These are phyloP conservation scores for Agonopterix alstromeriana DNA, from an alignment of 2,888 invertebrate genomes.

Conservation along the genomic window DNA sequence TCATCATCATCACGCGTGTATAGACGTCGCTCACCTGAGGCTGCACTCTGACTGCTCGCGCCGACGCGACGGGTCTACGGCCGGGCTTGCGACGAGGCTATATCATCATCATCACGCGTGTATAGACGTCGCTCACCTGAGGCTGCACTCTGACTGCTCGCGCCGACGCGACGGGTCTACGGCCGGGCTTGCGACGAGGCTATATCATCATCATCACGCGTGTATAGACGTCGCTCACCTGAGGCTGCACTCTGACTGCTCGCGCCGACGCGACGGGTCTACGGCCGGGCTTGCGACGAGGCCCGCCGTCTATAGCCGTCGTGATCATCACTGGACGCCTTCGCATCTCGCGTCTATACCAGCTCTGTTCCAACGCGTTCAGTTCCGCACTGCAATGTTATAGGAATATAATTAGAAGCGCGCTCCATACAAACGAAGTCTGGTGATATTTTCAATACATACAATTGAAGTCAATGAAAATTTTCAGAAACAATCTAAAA, in stretches of 20 bases:
- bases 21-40: background rate
- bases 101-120: too few relatives aligned
- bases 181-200: constrained; percentile 13
- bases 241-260: constrained; percentile 1
- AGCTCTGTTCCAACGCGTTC: constrained; percentile 76
- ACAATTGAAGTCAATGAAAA: too few relatives aligned
- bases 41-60: background rate
- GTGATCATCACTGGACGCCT: constrained; percentile 84
- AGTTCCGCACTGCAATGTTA: constrained; percentile 53
- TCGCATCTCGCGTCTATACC: constrained; percentile 86
- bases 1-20: too few relatives aligned
- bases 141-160: constrained; percentile 1
- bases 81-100: constrained; percentile 13
- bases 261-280: background rate
- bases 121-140: background rate
- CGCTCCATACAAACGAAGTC: too few relatives aligned
- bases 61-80: constrained; percentile 2
- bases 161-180: constrained; percentile 1
- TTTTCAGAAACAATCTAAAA: too few relatives aligned
- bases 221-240: background rate
- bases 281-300: constrained; percentile 13
- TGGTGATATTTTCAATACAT: too few relatives aligned
- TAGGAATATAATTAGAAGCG: too few relatives aligned
- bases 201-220: too few relatives aligned
- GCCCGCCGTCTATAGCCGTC: constrained; percentile 56